Percentiles rank a stretch among this genome's conserved stretches.
Conservation (phyloP, 2,797 vertebrate genomes). For the Xenentodon cancila region DNA sequence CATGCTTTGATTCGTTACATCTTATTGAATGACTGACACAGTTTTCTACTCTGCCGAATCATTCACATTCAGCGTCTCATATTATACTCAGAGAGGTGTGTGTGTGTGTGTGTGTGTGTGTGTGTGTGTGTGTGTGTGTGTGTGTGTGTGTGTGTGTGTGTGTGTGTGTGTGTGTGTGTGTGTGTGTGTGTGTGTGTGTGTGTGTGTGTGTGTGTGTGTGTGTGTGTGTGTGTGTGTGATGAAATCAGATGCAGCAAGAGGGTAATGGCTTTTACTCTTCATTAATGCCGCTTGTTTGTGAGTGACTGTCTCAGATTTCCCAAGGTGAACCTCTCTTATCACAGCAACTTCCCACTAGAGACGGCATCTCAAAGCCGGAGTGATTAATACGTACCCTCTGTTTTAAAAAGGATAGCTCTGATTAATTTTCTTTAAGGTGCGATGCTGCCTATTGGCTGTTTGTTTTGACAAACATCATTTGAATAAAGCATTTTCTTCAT, state of each 20-base stretch:
- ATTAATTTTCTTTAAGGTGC: constrained; percentile 82
- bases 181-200: constrained; percentile 44
- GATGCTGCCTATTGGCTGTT: constrained; percentile 76
- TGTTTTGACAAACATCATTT: constrained; percentile 79
- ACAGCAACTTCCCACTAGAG: constrained; percentile 57
- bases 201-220: constrained; percentile 34
- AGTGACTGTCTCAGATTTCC: constrained; percentile 81
- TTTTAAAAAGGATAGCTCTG: constrained; percentile 78
- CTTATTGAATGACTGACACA: constrained; percentile 76
- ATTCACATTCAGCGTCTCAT: constrained; percentile 66
- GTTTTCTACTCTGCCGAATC: constrained; percentile 68
- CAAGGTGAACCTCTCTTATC: constrained; percentile 79
- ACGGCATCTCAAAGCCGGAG: constrained; percentile 66
- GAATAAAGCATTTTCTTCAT: constrained; percentile 73
- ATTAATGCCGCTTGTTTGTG: constrained; percentile 83
- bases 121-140: constrained; percentile 46
- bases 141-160: constrained; percentile 48
- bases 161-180: constrained; percentile 27
- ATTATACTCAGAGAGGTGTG: constrained; percentile 57
- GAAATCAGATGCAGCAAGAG: constrained; percentile 72
- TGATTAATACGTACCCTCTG: constrained; percentile 77
- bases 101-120: constrained; percentile 27
- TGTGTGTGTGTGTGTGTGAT: constrained; percentile 51
- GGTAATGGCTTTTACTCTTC: constrained; percentile 82
- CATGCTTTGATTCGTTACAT: constrained; percentile 73